Percentiles rank a stretch among this genome's conserved stretches.
Evolutionary conservation across 2,888 invertebrate genomes (phyloP).

Genomic region (Chrysopilus asiliformis): DNA sequence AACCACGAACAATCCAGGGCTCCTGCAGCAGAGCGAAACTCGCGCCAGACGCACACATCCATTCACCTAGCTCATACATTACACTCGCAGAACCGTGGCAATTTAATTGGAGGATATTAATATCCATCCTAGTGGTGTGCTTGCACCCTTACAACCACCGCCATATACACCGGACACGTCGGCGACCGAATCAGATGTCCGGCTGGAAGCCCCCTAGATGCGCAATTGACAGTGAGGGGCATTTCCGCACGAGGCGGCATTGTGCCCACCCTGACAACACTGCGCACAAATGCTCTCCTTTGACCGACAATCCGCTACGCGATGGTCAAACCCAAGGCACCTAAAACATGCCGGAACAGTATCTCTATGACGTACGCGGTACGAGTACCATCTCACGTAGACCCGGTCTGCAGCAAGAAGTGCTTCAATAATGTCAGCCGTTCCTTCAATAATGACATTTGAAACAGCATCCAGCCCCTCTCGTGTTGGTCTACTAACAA

Average conservation of each 20-base stretch:
- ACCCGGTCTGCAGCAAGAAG: neutral
- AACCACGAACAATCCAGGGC: too few relatives aligned
- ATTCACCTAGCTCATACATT: neutral
- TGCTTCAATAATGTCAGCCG: neutral
- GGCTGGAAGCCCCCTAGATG: neutral
- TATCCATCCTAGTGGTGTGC: neutral
- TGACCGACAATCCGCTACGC: neutral
- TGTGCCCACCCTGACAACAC: neutral
- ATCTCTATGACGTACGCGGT: neutral
- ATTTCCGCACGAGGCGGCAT: neutral
- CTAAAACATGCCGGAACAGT: neutral
- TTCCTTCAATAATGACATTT: neutral
- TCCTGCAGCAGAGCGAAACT: too few relatives aligned
- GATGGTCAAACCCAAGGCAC: slow-evolving; percentile 3
- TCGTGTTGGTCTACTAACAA: neutral
- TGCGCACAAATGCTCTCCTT: neutral
- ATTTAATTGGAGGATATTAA: neutral
- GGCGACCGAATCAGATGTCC: neutral
- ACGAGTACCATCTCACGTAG: slow-evolving; percentile 1
- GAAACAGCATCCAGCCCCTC: neutral
- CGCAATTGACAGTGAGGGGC: slow-evolving; percentile 1
- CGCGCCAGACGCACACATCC: too few relatives aligned
- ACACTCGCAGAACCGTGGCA: neutral
- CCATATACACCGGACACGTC: neutral
- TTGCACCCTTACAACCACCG: neutral